Conservation (phyloP, 2,797 vertebrate species). For the Emys orbicularis region DNA sequence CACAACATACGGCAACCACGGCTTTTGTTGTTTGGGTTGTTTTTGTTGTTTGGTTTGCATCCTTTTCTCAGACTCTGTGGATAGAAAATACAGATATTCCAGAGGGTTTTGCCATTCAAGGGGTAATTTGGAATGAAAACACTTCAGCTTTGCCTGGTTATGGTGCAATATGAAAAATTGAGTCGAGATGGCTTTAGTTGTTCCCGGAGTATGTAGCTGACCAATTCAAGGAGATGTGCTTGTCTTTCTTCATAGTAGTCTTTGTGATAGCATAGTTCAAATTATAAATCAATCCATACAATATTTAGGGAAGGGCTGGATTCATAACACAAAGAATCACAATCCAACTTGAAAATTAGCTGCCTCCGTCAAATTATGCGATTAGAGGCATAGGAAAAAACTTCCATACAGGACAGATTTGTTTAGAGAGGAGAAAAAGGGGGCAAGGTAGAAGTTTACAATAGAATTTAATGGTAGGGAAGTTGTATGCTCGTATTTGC, state of each 20-base stretch:
- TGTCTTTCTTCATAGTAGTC: neutral
- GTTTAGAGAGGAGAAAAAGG: neutral
- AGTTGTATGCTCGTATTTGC: no score
- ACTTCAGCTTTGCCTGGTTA: neutral
- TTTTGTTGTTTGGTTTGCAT: neutral
- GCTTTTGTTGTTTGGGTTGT: neutral
- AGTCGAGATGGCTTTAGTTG: neutral
- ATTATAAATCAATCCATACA: neutral
- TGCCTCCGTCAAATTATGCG: accelerated
- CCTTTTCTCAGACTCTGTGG: neutral
- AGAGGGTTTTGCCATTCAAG: neutral
- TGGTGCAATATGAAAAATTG: neutral
- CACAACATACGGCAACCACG: neutral
- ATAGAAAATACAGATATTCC: neutral
- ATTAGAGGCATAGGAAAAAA: accelerated
- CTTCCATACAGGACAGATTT: neutral
- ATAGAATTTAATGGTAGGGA: no score
- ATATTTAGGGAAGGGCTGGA: neutral
- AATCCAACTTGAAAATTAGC: neutral
- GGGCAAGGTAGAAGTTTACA: neutral
- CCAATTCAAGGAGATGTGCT: neutral
- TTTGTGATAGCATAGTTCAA: neutral
- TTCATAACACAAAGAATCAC: neutral
- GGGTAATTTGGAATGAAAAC: neutral
- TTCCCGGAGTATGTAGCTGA: neutral